Conservation (phyloP, 2,113 vertebrate species). For the Periophthalmodon schlosseri region DNA sequence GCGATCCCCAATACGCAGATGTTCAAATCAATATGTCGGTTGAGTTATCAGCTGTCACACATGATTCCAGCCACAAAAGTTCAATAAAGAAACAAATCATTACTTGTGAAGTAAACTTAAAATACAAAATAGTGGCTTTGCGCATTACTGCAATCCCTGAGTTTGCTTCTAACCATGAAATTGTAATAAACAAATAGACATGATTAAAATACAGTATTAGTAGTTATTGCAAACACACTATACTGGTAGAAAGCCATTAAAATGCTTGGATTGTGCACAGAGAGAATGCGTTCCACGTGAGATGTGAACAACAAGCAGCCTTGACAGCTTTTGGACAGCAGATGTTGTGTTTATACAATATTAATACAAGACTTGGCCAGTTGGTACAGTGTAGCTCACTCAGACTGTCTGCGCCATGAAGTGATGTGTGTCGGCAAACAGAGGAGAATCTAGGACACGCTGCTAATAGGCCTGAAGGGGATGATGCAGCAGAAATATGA, state of each 20-base stretch:
- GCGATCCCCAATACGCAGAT: too few relatives aligned
- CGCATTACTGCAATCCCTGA: not conserved
- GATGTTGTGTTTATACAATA: slow-evolving; percentile 42
- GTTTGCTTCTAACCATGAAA: too few relatives aligned
- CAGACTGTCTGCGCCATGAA: slow-evolving; percentile 10
- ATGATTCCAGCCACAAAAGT: not conserved
- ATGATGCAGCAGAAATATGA: slow-evolving; percentile 40
- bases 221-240: not conserved
- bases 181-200: not conserved
- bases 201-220: not conserved
- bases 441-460: slow-evolving; percentile 29
- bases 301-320: slow-evolving; percentile 15
- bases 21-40: not conserved
- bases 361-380: slow-evolving; percentile 37
- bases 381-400: slow-evolving; percentile 19
- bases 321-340: slow-evolving; percentile 23
- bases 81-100: not conserved
- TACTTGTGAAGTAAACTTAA: not conserved
- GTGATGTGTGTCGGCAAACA: slow-evolving; percentile 26
- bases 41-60: not conserved
- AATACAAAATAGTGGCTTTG: too few relatives aligned
- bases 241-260: not conserved
- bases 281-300: not conserved
- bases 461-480: slow-evolving; percentile 26
- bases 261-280: not conserved